Evolutionary conservation across 2,888 invertebrate genomes (phyloP).

Genomic region (Axea sp.): DNA sequence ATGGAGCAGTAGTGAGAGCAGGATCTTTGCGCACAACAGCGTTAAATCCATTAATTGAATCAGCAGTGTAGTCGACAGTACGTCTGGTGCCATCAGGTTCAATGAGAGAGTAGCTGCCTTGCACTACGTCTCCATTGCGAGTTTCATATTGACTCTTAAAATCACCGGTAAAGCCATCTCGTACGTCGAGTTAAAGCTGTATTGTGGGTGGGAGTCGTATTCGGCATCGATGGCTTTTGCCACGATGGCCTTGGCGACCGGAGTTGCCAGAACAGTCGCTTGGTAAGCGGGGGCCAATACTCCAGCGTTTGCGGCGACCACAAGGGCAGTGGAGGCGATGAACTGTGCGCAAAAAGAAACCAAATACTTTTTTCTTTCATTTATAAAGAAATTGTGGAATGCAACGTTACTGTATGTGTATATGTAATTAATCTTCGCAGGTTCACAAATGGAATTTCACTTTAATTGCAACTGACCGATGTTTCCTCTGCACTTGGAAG

Average conservation of each 20-base stretch:
- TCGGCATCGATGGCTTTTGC: slow-evolving; percentile 61
- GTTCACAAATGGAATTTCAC: slow-evolving; percentile 4
- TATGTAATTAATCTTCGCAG: slow-evolving; percentile 17
- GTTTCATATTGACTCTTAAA: slow-evolving; percentile 64
- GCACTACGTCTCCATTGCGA: slow-evolving; percentile 68
- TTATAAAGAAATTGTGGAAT: slow-evolving; percentile 19
- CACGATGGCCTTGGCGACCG: slow-evolving; percentile 32
- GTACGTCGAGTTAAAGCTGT: slow-evolving; percentile 64
- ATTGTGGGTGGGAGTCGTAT: slow-evolving; percentile 67
- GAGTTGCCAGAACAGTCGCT: slow-evolving; percentile 26
- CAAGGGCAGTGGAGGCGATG: slow-evolving; percentile 29
- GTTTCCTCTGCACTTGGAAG: no score
- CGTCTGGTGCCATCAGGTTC: no score
- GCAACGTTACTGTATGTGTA: slow-evolving; percentile 12
- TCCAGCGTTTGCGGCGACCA: slow-evolving; percentile 27
- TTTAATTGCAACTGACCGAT: slow-evolving; percentile 5
- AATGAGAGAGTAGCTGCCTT: slow-evolving; percentile 70
- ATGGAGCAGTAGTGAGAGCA: no score
- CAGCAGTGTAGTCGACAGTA: no score
- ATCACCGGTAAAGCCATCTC: slow-evolving; percentile 64
- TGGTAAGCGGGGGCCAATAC: slow-evolving; percentile 29
- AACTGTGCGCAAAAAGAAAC: slow-evolving; percentile 23
- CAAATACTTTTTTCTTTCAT: slow-evolving; percentile 14
- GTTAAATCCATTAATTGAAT: no score
- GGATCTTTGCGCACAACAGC: no score